Percentiles rank a stretch among this genome's conserved stretches.
These are phyloP conservation scores for Riptortus pedestris DNA, from an alignment of 1,140 invertebrate species.

Conservation along the genomic window DNA sequence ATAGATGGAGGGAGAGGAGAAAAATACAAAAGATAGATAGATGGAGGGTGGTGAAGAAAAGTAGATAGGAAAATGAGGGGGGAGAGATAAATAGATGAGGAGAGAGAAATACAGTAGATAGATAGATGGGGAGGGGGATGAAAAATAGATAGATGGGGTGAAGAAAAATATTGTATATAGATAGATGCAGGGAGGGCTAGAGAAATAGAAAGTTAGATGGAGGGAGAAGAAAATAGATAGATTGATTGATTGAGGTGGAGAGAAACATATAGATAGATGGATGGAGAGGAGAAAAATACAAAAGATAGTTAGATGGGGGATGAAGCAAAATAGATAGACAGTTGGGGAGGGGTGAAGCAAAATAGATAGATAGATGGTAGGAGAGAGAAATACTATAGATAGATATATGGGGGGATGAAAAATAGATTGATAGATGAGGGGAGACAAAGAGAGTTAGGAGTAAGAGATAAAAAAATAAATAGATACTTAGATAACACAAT, in stretches of 20 bases:
- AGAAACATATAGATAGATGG: too few relatives aligned
- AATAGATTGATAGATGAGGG: too few relatives aligned
- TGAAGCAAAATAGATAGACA: not conserved
- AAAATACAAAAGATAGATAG: not conserved
- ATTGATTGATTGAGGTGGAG: too few relatives aligned
- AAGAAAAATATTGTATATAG: too few relatives aligned
- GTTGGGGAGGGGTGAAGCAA: not conserved
- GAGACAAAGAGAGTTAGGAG: too few relatives aligned
- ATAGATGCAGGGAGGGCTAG: not conserved
- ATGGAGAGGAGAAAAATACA: not conserved
- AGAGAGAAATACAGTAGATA: not conserved
- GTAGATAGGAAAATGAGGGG: not conserved
- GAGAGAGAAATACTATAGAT: too few relatives aligned
- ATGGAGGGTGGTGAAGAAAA: too few relatives aligned
- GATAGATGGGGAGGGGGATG: not conserved
- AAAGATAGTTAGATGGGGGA: not conserved
- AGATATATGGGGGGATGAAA: too few relatives aligned
- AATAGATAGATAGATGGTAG: not conserved
- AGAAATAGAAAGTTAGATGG: not conserved
- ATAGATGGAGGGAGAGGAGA: not conserved
- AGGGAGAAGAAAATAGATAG: too few relatives aligned
- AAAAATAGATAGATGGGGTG: not conserved
- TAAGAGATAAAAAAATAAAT: too few relatives aligned
- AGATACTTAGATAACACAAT: too few relatives aligned
- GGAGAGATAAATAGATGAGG: not conserved